These are phyloP conservation scores for Urocynchramus pylzowi DNA, from an alignment of 2,113 vertebrate genomes.

Conservation along the genomic window DNA sequence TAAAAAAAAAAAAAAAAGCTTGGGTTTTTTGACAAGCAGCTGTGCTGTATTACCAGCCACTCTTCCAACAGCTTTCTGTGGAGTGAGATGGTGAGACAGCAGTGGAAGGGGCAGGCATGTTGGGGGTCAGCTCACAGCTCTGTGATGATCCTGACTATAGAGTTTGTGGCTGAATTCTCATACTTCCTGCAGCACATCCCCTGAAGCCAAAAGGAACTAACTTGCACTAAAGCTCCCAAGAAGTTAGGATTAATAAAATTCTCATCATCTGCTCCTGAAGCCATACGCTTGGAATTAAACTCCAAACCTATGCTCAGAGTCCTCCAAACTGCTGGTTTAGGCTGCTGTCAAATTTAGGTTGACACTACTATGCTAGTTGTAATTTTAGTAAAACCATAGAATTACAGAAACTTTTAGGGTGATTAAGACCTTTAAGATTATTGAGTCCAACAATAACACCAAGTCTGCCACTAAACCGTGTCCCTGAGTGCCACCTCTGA, in stretches of 20 bases:
- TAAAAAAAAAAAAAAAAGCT: not conserved
- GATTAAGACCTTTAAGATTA: not conserved
- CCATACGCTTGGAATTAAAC: not conserved
- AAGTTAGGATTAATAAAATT: not conserved
- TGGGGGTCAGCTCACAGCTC: not conserved
- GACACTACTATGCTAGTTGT: not conserved
- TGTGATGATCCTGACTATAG: not conserved
- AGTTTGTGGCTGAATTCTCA: not conserved
- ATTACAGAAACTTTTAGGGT: not conserved
- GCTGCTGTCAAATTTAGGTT: not conserved
- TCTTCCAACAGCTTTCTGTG: not conserved
- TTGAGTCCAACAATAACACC: fast-evolving
- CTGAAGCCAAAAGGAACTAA: not conserved
- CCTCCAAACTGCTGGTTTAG: not conserved
- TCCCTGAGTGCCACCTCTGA: not conserved
- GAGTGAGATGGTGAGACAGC: not conserved
- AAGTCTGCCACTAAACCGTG: not conserved
- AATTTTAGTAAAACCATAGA: not conserved
- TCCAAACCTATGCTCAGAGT: not conserved
- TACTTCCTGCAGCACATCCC: not conserved
- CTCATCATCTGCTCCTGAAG: not conserved
- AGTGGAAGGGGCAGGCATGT: not conserved
- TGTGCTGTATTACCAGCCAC: not conserved
- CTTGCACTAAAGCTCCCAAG: not conserved
- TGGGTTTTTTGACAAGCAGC: not conserved